These are phyloP conservation scores for Heterotilapia buettikoferi DNA, from an alignment of 2,113 vertebrate genomes.

Conservation along the genomic window DNA sequence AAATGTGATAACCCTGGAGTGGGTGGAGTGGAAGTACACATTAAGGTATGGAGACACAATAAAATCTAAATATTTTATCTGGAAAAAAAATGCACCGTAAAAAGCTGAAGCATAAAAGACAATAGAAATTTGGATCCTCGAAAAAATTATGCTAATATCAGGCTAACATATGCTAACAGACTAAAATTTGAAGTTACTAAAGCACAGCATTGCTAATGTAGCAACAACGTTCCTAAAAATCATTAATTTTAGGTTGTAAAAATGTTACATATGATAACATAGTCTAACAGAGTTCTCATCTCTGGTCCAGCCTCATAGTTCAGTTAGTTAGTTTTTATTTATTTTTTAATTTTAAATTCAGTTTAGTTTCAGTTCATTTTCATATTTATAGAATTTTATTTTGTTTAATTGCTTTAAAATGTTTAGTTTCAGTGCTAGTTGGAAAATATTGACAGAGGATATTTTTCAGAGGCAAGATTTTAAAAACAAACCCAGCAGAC, in stretches of 20 bases:
- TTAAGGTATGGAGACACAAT: background rate
- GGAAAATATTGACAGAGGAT: background rate
- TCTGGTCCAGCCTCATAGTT: background rate
- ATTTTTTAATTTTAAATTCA: background rate
- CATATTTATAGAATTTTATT: background rate
- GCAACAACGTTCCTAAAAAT: background rate
- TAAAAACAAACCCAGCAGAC: background rate
- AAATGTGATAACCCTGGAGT: background rate
- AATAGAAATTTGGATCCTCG: background rate
- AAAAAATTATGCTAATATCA: background rate
- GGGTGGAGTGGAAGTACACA: background rate
- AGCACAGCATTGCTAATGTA: background rate
- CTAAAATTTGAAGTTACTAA: background rate
- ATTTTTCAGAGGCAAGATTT: background rate
- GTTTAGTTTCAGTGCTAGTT: background rate
- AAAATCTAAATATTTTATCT: background rate
- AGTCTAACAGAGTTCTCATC: background rate
- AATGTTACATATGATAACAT: background rate
- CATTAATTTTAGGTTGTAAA: background rate
- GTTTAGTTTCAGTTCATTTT: background rate
- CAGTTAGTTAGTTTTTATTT: background rate
- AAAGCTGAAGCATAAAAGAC: background rate
- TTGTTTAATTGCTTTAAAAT: background rate
- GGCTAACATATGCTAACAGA: background rate
- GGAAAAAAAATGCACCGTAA: background rate